Percentiles rank a stretch among this genome's conserved stretches.
Conservation (phyloP, 2,888 invertebrate species). For the Dromius quadrimaculatus region DNA sequence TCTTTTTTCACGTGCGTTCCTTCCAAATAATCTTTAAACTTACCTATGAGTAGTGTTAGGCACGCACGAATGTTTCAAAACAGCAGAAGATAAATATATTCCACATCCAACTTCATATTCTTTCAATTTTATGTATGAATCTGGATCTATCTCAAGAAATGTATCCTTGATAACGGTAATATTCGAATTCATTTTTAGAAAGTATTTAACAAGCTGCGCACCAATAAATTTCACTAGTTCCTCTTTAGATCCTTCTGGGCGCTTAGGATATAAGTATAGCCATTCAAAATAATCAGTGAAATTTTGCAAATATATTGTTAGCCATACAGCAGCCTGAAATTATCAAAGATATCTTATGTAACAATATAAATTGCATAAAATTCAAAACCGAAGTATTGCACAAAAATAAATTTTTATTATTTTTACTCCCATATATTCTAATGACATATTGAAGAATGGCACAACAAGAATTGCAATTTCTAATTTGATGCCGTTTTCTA, state of each 20-base stretch:
- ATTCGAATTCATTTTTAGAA: conserved; percentile 5
- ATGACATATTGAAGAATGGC: no score
- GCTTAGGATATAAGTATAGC: conserved; percentile 17
- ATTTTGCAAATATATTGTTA: conserved; percentile 5
- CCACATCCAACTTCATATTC: conserved; percentile 1
- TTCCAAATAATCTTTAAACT: no score
- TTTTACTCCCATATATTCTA: no score
- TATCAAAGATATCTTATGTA: background rate
- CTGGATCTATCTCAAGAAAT: background rate
- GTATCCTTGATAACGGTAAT: background rate
- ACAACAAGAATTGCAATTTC: no score
- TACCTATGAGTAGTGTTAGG: conserved; percentile 24
- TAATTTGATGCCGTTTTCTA: no score
- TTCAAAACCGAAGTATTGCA: no score
- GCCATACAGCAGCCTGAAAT: conserved; percentile 9
- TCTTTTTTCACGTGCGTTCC: no score
- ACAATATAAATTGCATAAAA: no score
- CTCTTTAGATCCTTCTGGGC: conserved; percentile 22
- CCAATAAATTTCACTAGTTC: conserved; percentile 19
- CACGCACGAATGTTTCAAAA: conserved; percentile 31
- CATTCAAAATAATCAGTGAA: conserved; percentile 28
- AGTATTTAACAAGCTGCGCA: conserved; percentile 6
- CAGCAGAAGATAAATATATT: conserved; percentile 9
- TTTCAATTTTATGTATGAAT: no score
- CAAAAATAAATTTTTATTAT: no score